These are phyloP conservation scores for Rhynchophorus ferrugineus DNA, from an alignment of 1,140 invertebrate genomes.

Conservation along the genomic window DNA sequence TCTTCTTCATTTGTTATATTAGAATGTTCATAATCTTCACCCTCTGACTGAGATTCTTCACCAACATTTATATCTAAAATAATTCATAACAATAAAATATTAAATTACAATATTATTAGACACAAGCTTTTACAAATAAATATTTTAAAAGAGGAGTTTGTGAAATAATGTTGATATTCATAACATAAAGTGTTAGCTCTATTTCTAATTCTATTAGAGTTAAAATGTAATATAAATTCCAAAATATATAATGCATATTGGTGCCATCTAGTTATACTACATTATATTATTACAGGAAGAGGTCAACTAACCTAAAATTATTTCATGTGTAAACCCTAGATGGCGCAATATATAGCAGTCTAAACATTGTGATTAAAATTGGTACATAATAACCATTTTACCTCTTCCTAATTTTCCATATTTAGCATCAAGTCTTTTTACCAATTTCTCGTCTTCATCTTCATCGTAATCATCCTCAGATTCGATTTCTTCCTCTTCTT, in stretches of 20 bases:
- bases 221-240: too few species aligned
- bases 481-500: constrained; percentile 41
- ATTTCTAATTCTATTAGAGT: too few species aligned
- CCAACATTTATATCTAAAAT: constrained; percentile 24
- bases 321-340: too few species aligned
- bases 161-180: neutral
- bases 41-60: constrained; percentile 27
- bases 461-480: constrained; percentile 51
- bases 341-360: too few species aligned
- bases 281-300: too few species aligned
- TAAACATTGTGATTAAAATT: too few species aligned
- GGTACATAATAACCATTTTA: constrained; percentile 14
- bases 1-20: constrained; percentile 37
- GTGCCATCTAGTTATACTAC: too few species aligned
- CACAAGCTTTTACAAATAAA: neutral
- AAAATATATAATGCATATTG: too few species aligned
- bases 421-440: constrained; percentile 60
- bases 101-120: constrained; percentile 2
- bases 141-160: neutral
- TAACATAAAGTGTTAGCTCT: neutral
- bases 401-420: constrained; percentile 52
- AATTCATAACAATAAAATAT: too few species aligned
- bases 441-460: constrained; percentile 51
- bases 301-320: too few species aligned
- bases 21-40: constrained; percentile 30